Evolutionary conservation across 2,113 vertebrate genomes (phyloP), one percentile per base, ranked within the genome.

Genomic region (Cavia porcellus): DNA sequence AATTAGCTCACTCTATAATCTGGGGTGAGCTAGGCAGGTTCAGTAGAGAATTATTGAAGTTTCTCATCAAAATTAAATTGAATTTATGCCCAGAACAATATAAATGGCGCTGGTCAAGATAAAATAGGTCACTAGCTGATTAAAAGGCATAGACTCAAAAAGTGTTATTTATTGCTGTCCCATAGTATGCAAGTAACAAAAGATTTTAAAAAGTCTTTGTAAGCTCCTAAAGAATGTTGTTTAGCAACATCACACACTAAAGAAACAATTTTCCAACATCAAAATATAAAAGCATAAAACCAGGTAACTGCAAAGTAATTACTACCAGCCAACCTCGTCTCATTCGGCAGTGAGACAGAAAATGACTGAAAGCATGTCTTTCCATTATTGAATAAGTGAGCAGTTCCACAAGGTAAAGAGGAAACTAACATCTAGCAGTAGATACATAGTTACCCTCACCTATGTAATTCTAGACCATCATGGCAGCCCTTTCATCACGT

Each of bases 191-290:
- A 97, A 97, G 95, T 97, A 97, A 90, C 91, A 66, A 81, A 97
- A 97, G 91, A 97, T 74, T 47, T 42, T 47, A 94, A 97, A 66
- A 85, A 9, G 8, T 92, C 80, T 92, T 86, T 83, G 20, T 3
- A 90, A 96, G 81, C 96, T 89, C 52, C 72, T 79, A 93, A 92
- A 84, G 86, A 93, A 96, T 86, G 85, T 42, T 83, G 96, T 92
- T 98, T 96, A 93, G 42, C 75, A 92, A 90, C 90, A 95, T 92
- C 59, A 79, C 25, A 86, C 35, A 92, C 68, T 66, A 79, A 89
- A 77, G 86, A 96, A 82, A 72, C 64, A 86, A 87, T 98, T 98
- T 97, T 86, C 84, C 88, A 90, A 94, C 83, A 96, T 96, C 96
- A 96, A 97, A 94, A 91, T 70, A 94, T 74, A 83, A 96, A 92